Percentiles rank a stretch among this genome's conserved stretches.
Evolutionary conservation across 2,888 invertebrate species (phyloP).

Genomic region (Scaptomyza polygonia): DNA sequence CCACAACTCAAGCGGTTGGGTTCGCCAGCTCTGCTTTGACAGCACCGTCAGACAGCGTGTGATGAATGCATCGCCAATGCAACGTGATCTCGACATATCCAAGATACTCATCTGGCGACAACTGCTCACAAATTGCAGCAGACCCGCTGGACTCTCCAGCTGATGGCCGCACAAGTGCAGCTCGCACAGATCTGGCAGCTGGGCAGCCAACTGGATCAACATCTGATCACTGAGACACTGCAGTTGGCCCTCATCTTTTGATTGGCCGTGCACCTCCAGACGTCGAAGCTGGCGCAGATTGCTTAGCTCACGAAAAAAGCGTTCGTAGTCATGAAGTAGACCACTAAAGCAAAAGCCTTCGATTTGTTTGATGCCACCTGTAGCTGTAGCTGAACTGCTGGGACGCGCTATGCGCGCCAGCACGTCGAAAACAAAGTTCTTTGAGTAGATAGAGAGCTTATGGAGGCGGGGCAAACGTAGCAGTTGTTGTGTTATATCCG

Average conservation of each 20-base stretch:
- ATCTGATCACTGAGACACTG: slow-evolving; percentile 67
- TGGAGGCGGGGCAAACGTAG: slow-evolving; percentile 63
- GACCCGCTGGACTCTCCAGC: slow-evolving; percentile 67
- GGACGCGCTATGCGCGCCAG: slow-evolving; percentile 69
- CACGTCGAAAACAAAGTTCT: slow-evolving; percentile 78
- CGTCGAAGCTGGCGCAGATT: slow-evolving; percentile 58
- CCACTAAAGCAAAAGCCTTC: slow-evolving; percentile 75
- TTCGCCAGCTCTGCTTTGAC: slow-evolving; percentile 71
- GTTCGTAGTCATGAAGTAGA: slow-evolving; percentile 65
- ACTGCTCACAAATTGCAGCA: slow-evolving; percentile 63
- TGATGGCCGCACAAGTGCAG: slow-evolving; percentile 72
- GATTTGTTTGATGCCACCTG: slow-evolving; percentile 47
- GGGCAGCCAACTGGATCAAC: slow-evolving; percentile 57
- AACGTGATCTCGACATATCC: slow-evolving; percentile 60
- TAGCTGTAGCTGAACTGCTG: slow-evolving; percentile 6
- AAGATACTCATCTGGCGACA: slow-evolving; percentile 69
- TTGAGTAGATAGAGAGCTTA: slow-evolving; percentile 74
- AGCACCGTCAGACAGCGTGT: slow-evolving; percentile 59
- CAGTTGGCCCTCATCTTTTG: slow-evolving; percentile 37
- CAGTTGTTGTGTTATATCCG: slow-evolving; percentile 67
- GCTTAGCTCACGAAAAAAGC: slow-evolving; percentile 68
- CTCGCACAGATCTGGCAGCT: slow-evolving; percentile 62
- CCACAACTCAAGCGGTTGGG: slow-evolving; percentile 66
- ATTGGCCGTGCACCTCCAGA: slow-evolving; percentile 57
- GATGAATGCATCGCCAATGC: slow-evolving; percentile 60